These are phyloP conservation scores for Diorhabda elongata DNA, from an alignment of 1,140 invertebrate genomes.

Conservation along the genomic window DNA sequence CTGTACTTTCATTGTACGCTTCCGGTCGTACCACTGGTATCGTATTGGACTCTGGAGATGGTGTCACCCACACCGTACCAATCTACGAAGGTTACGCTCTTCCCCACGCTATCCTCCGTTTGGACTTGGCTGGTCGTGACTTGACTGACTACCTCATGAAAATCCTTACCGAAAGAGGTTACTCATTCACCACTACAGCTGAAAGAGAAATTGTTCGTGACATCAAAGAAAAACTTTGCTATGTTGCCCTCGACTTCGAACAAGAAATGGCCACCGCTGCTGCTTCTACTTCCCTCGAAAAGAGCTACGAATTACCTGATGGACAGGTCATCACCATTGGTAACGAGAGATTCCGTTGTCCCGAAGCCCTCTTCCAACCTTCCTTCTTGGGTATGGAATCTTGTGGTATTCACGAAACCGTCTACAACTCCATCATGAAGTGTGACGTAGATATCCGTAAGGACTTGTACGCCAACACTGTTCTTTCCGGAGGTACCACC, in stretches of 20 bases:
- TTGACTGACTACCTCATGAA: constrained; percentile 95
- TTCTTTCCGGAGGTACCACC: constrained; percentile 92
- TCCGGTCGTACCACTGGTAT: constrained; percentile 95
- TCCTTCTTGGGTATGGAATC: constrained; percentile 94
- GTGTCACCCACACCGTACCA: constrained; percentile 91
- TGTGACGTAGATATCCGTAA: constrained; percentile 91
- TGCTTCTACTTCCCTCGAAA: constrained; percentile 84
- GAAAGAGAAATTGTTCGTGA: constrained; percentile 95
- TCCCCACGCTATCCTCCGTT: constrained; percentile 78
- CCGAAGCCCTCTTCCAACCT: constrained; percentile 94
- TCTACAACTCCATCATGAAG: constrained; percentile 97
- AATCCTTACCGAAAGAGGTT: constrained; percentile 93
- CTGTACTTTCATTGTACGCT: constrained; percentile 86
- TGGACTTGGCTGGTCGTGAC: constrained; percentile 90
- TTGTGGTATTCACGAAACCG: constrained; percentile 89
- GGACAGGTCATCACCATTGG: constrained; percentile 95
- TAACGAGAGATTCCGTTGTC: constrained; percentile 95
- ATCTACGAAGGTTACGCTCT: constrained; percentile 85
- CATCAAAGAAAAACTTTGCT: constrained; percentile 92
- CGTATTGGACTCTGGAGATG: constrained; percentile 87
- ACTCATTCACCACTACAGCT: constrained; percentile 94
- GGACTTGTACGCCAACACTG: constrained; percentile 93
- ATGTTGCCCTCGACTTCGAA: constrained; percentile 87
- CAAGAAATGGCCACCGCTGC: constrained; percentile 93
- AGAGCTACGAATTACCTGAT: constrained; percentile 90